Evolutionary conservation across 2,888 invertebrate genomes (phyloP).

Genomic region (Serrognathus titanus): DNA sequence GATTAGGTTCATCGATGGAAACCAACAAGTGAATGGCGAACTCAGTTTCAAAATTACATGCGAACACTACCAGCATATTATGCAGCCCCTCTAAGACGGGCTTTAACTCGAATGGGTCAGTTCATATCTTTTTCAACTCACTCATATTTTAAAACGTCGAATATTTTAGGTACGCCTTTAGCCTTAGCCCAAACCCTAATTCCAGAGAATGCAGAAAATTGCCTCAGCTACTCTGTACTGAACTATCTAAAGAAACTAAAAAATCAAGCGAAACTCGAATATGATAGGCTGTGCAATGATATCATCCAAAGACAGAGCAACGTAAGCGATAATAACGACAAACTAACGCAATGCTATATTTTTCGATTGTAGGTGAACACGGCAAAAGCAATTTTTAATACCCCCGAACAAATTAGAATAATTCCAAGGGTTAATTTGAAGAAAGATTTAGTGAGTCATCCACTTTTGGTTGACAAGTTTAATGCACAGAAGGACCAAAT

Average conservation of each 20-base stretch:
- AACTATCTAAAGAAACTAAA: constrained; percentile 95
- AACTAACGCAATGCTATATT: background rate
- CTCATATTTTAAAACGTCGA: background rate
- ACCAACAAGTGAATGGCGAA: constrained; percentile 88
- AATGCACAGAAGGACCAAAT: constrained; percentile 78
- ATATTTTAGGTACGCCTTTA: constrained; percentile 59
- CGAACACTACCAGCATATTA: constrained; percentile 98
- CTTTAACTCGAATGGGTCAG: constrained; percentile 80
- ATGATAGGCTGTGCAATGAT: constrained; percentile 81
- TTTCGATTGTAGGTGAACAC: background rate
- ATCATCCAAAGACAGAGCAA: constrained; percentile 62
- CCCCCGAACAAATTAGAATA: constrained; percentile 50
- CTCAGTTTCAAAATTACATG: constrained; percentile 90
- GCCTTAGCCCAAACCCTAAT: constrained; percentile 79
- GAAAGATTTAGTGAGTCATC: constrained; percentile 79
- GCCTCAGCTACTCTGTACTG: constrained; percentile 86
- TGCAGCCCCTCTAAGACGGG: constrained; percentile 81
- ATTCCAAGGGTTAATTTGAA: constrained; percentile 59
- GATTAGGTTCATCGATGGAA: constrained; percentile 83
- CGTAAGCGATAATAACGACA: constrained; percentile 31
- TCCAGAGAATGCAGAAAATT: constrained; percentile 90
- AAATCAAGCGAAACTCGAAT: constrained; percentile 88
- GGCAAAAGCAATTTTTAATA: constrained; percentile 22
- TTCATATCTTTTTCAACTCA: background rate
- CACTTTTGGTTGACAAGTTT: constrained; percentile 78